Evolutionary conservation across 2,888 invertebrate species (phyloP), one percentile per base, ranked within the genome.

Genomic region (Pilophorus perplexus): DNA sequence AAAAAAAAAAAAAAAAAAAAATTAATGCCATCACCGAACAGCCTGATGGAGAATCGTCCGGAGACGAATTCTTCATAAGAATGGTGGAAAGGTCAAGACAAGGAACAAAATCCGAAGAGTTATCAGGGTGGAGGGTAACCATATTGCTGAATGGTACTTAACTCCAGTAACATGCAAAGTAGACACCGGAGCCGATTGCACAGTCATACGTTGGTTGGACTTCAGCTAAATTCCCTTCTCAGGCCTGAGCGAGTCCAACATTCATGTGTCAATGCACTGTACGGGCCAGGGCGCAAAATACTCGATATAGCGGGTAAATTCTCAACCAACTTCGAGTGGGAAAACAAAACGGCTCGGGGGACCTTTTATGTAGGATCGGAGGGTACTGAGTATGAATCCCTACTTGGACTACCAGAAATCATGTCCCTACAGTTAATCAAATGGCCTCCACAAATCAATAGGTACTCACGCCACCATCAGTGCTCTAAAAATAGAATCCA

Each of bases 101-200:
- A n/a, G n/a, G n/a, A n/a, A n/a, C n/a, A n/a, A n/a, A n/a, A n/a
- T n/a, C n/a, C n/a, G n/a, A n/a, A n/a, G n/a, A n/a, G n/a, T n/a
- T n/a, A n/a, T n/a, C n/a, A n/a, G 55, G 55, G 5, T 62, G 62
- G 62, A 28, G 3, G 2, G 2, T 46, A 16, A 10, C 16, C 8
- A 46, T 62, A 23, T 14, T 4, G 2, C 14, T 46, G 2, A 2
- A 18, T 10, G 12, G 6, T 3, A 1, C 27, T 12, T 48, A 27
- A 8, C n/a, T 62, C 8, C 8, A n/a, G n/a, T n/a, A n/a, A n/a
- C 28, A 14, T 46, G 23, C 18, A 62, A 62, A 16, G 28, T 62
- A 2, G 62, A 62, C 28, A 62, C 62, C 1, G 62, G 44, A 3
- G 62, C 62, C 6, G 62, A 62, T 23, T 44, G 44, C 33, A 27